Percentiles rank a stretch among this genome's conserved stretches.
Evolutionary conservation across 53 echinoderm and acorn worm genomes (phyloP).

Genomic region (Apostichopus leukothele): DNA sequence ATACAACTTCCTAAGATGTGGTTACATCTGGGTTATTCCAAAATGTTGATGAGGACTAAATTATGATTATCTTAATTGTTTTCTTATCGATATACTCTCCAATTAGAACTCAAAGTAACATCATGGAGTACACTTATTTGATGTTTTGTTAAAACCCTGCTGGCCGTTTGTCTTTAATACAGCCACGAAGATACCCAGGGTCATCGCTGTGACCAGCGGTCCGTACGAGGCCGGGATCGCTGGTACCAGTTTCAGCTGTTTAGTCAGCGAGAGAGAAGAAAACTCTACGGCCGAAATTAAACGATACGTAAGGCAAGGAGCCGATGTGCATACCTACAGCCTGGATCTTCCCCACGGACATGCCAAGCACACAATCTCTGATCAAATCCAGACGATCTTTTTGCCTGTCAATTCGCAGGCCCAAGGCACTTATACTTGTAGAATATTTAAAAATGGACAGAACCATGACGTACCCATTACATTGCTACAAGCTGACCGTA

Average conservation of each 20-base stretch:
- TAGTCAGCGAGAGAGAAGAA: slow-evolving; percentile 15
- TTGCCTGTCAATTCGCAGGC: slow-evolving; percentile 31
- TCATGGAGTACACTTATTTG: too few relatives aligned
- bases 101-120: too few relatives aligned
- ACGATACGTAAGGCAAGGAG: slow-evolving; percentile 39
- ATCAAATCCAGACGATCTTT: background rate
- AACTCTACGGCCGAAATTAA: slow-evolving; percentile 1
- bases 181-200: slow-evolving; percentile 19
- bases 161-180: too few relatives aligned
- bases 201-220: slow-evolving; percentile 21
- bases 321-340: background rate
- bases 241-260: slow-evolving; percentile 30
- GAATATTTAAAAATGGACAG: slow-evolving; percentile 38
- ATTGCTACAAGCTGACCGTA: slow-evolving; percentile 17
- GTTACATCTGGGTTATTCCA: too few relatives aligned
- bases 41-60: too few relatives aligned
- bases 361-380: background rate
- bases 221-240: slow-evolving; percentile 5
- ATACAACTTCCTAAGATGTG: too few relatives aligned
- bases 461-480: slow-evolving; percentile 28
- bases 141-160: too few relatives aligned
- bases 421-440: slow-evolving; percentile 39
- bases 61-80: too few relatives aligned
- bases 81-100: too few relatives aligned
- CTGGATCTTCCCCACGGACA: slow-evolving; percentile 9